These are phyloP conservation scores for Sebastes goodei DNA, from an alignment of 2,797 vertebrate species.

Conservation along the genomic window DNA sequence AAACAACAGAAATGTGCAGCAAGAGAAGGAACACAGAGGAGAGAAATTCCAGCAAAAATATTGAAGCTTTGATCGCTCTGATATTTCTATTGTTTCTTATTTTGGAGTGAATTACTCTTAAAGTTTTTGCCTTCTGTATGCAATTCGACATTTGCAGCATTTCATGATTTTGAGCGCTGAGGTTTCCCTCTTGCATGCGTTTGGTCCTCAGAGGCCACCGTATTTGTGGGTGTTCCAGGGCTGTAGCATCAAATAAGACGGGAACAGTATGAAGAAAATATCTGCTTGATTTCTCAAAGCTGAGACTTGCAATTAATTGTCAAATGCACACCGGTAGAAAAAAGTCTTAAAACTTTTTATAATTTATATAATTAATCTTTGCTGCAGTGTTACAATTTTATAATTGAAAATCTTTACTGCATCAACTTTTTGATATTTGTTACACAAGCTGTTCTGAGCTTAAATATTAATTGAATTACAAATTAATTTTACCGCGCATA, in stretches of 20 bases:
- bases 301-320: not conserved
- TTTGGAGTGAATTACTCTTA: not conserved
- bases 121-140: not conserved
- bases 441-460: not conserved
- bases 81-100: not conserved
- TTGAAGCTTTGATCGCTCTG: not conserved
- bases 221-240: not conserved
- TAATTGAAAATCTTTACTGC: not conserved
- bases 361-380: not conserved
- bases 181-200: not conserved
- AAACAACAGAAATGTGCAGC: not conserved
- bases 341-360: not conserved
- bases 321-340: not conserved
- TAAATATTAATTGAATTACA: not conserved
- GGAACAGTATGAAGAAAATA: not conserved
- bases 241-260: not conserved
- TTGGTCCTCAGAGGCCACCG: conserved; percentile 21
- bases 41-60: not conserved
- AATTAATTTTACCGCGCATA: not conserved
- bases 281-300: not conserved
- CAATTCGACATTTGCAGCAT: not conserved
- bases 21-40: not conserved
- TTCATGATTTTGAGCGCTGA: not conserved
- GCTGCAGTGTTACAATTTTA: not conserved
- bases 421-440: not conserved